Base-by-base conservation (phyloP, 2,888 invertebrate species). In the Aleiodes leptofemur region DNA sequence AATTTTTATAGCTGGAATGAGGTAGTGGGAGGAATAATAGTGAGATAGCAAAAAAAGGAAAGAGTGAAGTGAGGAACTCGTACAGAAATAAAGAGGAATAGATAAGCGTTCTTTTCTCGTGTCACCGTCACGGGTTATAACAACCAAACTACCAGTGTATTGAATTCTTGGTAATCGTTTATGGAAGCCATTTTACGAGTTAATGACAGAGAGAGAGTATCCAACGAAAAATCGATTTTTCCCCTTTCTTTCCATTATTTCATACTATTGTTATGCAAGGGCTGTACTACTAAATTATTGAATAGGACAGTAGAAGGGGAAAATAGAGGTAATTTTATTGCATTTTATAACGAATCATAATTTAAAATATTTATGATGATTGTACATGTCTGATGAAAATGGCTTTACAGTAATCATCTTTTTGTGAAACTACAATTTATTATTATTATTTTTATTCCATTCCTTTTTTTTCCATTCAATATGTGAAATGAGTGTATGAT, bases 71-170 rank as follows among this genome's bases (percentile, higher is more conserved):
- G 43, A 7, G 43, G 43, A 23, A 11, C 43, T 43, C 7, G 43
- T 43, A 43, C 43, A 48, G 43, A 14, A 61, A 61, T 14, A 14
- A 61, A 48, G 48, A 11, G 23, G 43, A 43, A 64, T 43, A 43
- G 64, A 23, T 43, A 23, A 48, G 64, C 64, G 43, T 64, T 16
- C 16, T n/a, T 48, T 48, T 13, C 16, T 48, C 23, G 64, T 64
- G 64, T 64, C 64, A 64, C 64, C 64, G 64, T 64, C 16, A 61
- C 61, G 16, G 48, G 43, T 8, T 64, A 23, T 64, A 43, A 64
- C 48, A 64, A n/a, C 61, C 14, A 61, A 8, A 11, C 31, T 53
- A 14, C 14, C 6, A 6, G 7, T 61, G 43, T 31, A 38, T 43
- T 38, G 31, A 61, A 64, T 64, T 64, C 64, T 48, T 13, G 64